These are phyloP conservation scores for Eudemis profundana DNA, from an alignment of 2,888 invertebrate species.

Conservation along the genomic window DNA sequence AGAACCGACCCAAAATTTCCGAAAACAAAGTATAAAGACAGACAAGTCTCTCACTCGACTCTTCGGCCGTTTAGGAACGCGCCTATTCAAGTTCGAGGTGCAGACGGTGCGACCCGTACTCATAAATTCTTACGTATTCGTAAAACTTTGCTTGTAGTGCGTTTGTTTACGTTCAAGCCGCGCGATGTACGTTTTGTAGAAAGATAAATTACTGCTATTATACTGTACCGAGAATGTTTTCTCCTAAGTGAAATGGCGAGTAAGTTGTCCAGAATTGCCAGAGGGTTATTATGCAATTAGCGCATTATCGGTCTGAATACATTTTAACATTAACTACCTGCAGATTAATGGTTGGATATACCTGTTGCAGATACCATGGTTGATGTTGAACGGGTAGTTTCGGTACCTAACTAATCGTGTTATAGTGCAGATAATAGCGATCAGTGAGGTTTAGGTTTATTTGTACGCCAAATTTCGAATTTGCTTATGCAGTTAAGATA, in stretches of 20 bases:
- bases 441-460: background rate
- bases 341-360: background rate
- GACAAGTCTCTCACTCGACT: too few relatives aligned
- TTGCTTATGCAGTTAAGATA: background rate
- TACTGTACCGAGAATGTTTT: background rate
- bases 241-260: conserved; percentile 2
- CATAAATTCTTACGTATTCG: background rate
- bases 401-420: too few relatives aligned
- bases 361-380: background rate
- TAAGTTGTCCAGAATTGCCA: background rate
- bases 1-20: too few relatives aligned
- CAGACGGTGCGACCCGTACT: too few relatives aligned
- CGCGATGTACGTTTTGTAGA: too few relatives aligned
- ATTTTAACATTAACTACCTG: background rate
- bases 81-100: too few relatives aligned
- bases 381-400: background rate
- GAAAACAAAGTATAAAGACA: too few relatives aligned
- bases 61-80: too few relatives aligned
- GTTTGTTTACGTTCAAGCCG: too few relatives aligned
- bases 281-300: conserved; percentile 10
- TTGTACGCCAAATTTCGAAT: background rate
- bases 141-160: too few relatives aligned
- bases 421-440: too few relatives aligned
- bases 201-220: too few relatives aligned
- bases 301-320: background rate